These are phyloP conservation scores for Ptiloglossa arizonensis DNA, from an alignment of 1,140 invertebrate genomes.

Conservation along the genomic window DNA sequence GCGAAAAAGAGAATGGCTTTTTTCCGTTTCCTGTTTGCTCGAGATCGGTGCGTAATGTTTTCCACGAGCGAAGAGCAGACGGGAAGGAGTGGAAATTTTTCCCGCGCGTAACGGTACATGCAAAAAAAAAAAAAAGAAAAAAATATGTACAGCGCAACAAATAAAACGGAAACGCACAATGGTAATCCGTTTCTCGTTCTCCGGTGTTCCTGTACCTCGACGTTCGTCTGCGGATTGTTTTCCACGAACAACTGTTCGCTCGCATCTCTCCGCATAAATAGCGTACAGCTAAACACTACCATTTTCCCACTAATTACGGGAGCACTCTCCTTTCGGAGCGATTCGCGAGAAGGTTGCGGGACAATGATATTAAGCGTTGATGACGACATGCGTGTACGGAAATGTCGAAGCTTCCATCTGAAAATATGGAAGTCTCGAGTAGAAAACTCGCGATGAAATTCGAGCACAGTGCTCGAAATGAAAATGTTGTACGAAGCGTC, in stretches of 20 bases:
- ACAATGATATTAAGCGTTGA: neutral
- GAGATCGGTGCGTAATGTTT: neutral
- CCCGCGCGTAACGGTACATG: neutral
- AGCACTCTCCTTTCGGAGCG: neutral
- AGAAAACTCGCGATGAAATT: no score
- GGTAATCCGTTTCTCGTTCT: neutral
- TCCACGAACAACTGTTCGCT: neutral
- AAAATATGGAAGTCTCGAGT: no score
- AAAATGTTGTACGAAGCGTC: no score
- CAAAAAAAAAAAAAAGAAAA: no score
- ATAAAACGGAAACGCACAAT: neutral
- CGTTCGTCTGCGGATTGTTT: neutral
- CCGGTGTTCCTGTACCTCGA: neutral
- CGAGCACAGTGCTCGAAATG: no score
- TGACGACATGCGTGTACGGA: no score
- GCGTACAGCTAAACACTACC: neutral
- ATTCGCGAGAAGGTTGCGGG: neutral
- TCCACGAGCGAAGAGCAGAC: neutral
- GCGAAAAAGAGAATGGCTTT: no score
- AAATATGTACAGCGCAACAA: neutral
- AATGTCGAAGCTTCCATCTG: no score
- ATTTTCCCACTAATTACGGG: constrained; percentile 8
- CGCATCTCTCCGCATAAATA: neutral
- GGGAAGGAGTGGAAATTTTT: neutral
- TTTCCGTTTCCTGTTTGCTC: no score